phyloP scores from a whole-genome alignment of 1,140 invertebrate species.

The Drosophila rhopaloa region DNA sequence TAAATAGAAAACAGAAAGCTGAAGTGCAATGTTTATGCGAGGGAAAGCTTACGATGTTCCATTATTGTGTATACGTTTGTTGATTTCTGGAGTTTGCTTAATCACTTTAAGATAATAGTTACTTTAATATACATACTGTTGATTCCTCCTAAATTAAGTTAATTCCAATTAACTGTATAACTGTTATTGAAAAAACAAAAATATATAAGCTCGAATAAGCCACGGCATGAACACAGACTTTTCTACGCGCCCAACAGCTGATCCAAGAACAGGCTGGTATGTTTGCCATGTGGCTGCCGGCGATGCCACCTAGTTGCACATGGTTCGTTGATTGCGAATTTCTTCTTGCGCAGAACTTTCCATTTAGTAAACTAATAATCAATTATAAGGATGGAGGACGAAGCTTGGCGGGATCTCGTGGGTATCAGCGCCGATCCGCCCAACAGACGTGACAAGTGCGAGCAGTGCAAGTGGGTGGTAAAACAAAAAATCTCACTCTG shows the following conservation, averaged over 20 bases:
- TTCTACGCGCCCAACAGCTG: slow-evolving; percentile 48
- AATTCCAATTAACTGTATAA: too few species aligned
- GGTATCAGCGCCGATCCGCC: slow-evolving; percentile 91
- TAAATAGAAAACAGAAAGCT: slow-evolving; percentile 47
- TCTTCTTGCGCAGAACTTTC: slow-evolving; percentile 16
- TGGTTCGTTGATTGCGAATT: neutral
- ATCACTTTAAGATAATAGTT: accelerated
- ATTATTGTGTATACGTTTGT: neutral
- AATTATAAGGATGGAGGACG: slow-evolving; percentile 58
- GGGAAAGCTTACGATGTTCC: neutral
- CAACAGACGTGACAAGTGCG: slow-evolving; percentile 88
- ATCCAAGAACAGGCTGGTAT: slow-evolving; percentile 34
- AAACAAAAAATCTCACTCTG: neutral
- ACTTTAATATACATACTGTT: neutral
- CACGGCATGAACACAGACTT: slow-evolving; percentile 8
- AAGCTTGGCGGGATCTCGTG: slow-evolving; percentile 86
- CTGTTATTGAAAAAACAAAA: neutral
- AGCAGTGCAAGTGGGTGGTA: slow-evolving; percentile 88
- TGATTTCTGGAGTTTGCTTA: neutral
- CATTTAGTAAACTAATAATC: slow-evolving; percentile 35
- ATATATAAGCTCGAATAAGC: neutral
- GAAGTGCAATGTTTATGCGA: slow-evolving; percentile 28
- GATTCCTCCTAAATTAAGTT: neutral
- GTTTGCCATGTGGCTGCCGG: slow-evolving; percentile 29
- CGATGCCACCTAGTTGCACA: slow-evolving; percentile 44